These are phyloP conservation scores for Alcedo atthis DNA, from an alignment of 2,797 vertebrate genomes.

Conservation along the genomic window DNA sequence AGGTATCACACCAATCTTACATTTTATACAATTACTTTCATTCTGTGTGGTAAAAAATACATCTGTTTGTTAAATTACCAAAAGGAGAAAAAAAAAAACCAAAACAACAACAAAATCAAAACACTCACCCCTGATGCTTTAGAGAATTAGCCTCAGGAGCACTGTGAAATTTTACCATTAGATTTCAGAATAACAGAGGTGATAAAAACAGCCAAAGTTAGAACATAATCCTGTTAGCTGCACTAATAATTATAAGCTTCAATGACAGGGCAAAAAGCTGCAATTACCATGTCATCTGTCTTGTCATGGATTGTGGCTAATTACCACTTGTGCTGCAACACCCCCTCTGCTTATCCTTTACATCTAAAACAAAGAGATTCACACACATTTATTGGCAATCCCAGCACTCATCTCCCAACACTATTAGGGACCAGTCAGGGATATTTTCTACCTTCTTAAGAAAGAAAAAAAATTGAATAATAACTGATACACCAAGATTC, in stretches of 20 bases:
- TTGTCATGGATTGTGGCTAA: conserved; percentile 84
- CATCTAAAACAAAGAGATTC: conserved; percentile 66
- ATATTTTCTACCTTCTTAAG: conserved; percentile 19
- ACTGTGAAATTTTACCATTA: conserved; percentile 67
- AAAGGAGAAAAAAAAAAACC: not conserved
- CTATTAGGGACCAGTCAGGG: conserved; percentile 20
- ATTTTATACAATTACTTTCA: not conserved
- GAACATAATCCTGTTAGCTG: conserved; percentile 73
- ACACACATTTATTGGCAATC: conserved; percentile 69
- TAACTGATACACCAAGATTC: not conserved
- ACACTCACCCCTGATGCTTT: not conserved
- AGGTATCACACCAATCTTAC: not conserved
- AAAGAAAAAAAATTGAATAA: conserved; percentile 6
- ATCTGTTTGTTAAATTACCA: not conserved
- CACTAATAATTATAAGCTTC: conserved; percentile 88
- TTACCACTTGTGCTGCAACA: conserved; percentile 77
- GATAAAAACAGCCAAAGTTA: conserved; percentile 71
- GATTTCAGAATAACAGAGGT: conserved; percentile 73
- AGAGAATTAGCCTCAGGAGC: conserved; percentile 27
- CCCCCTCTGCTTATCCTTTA: conserved; percentile 76
- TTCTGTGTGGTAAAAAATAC: not conserved
- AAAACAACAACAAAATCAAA: not conserved
- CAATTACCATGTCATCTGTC: conserved; percentile 87
- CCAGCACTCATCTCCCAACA: conserved; percentile 66
- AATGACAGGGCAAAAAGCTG: conserved; percentile 82